Conservation (phyloP, 2,888 invertebrate genomes). For the Parnassius apollo region DNA sequence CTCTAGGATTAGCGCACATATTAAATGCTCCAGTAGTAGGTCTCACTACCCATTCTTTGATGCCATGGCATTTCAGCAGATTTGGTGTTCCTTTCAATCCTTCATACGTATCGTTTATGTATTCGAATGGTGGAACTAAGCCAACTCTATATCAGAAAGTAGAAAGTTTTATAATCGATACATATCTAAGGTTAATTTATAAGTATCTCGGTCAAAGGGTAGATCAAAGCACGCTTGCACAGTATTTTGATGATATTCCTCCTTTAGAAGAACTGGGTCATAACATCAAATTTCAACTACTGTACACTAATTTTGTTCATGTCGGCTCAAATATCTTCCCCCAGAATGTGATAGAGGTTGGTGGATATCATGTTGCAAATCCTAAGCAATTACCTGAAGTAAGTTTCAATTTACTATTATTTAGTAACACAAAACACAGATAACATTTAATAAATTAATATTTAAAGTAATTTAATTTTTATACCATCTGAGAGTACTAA, state of each 20-base stretch:
- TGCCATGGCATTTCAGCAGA: conserved; percentile 82
- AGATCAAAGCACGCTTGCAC: conserved; percentile 52
- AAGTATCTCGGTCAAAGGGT: conserved; percentile 45
- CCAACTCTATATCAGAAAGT: conserved; percentile 58
- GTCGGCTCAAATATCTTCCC: conserved; percentile 79
- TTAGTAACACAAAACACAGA: no score
- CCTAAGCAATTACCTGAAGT: conserved; percentile 65
- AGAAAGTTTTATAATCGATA: conserved; percentile 50
- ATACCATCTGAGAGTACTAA: no score
- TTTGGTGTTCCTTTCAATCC: conserved; percentile 81
- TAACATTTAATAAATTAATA: no score
- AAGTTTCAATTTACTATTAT: conserved; percentile 31
- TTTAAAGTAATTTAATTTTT: no score
- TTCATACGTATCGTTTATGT: conserved; percentile 76
- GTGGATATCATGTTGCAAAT: conserved; percentile 79
- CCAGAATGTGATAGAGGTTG: conserved; percentile 82
- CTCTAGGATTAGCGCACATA: conserved; percentile 83
- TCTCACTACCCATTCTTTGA: conserved; percentile 77
- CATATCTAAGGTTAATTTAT: conserved; percentile 44
- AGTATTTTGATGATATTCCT: conserved; percentile 72
- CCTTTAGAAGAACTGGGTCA: conserved; percentile 74
- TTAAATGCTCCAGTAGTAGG: conserved; percentile 82
- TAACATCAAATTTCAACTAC: conserved; percentile 77
- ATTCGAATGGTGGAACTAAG: conserved; percentile 65
- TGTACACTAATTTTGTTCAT: conserved; percentile 82